These are phyloP conservation scores for Montipora foliosa DNA, from an alignment of 64 coral and sea anemone genomes.

Conservation along the genomic window DNA sequence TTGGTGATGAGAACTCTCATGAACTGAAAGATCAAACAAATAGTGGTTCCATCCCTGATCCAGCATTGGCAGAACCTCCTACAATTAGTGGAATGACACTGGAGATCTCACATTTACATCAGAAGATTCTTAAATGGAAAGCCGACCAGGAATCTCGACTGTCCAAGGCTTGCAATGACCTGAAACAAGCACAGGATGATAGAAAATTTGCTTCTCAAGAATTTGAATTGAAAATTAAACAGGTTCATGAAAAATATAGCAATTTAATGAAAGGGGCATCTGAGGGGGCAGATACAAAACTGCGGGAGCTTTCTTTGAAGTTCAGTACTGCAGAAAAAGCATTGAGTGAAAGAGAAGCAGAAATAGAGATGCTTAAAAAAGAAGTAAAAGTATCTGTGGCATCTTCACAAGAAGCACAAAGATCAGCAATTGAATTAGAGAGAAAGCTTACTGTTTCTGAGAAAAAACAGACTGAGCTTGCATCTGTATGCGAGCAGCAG, in stretches of 20 bases:
- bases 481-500: conserved; percentile 60
- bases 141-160: conserved; percentile 53
- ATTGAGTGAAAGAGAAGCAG: conserved; percentile 82
- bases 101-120: conserved; percentile 80
- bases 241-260: conserved; percentile 79
- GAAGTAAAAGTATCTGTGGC: conserved; percentile 65
- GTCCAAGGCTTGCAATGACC: conserved; percentile 18
- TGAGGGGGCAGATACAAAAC: conserved; percentile 72
- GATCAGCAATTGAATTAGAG: conserved; percentile 79
- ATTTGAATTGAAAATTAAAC: conserved; percentile 84
- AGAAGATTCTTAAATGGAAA: conserved; percentile 87
- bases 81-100: conserved; percentile 81
- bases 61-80: conserved; percentile 60
- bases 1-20: conserved; percentile 48
- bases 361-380: conserved; percentile 66
- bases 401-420: conserved; percentile 74
- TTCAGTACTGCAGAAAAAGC: conserved; percentile 69
- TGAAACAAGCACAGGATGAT: conserved; percentile 81
- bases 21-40: not conserved
- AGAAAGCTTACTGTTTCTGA: conserved; percentile 61
- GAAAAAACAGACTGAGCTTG: conserved; percentile 63
- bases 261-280: conserved; percentile 58
- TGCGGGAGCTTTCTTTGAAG: conserved; percentile 52
- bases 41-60: conserved; percentile 51
- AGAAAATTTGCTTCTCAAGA: conserved; percentile 81